A percentile compares a stretch with the other conserved stretches of the same genome.
These are phyloP conservation scores for Acipenser oxyrinchus DNA, from an alignment of 2,797 vertebrate species.

Conservation along the genomic window DNA sequence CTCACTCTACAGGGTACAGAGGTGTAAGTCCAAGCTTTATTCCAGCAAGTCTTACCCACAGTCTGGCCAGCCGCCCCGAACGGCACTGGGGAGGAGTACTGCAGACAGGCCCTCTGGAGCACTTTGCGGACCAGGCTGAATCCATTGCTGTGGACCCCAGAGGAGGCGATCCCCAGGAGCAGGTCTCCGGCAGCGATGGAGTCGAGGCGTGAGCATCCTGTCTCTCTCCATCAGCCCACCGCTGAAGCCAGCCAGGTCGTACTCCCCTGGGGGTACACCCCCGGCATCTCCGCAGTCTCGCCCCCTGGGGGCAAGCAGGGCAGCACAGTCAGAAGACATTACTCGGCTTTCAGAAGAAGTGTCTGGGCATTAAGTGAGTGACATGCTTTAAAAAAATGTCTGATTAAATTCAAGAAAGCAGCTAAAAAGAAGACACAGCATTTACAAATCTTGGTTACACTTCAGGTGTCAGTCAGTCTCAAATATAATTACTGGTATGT, in stretches of 20 bases:
- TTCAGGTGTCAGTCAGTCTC: no score
- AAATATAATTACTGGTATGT: no score
- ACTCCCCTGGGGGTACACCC: constrained; percentile 79
- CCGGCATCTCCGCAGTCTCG: constrained; percentile 93
- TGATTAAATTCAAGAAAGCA: no score
- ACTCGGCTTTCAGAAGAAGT: no score
- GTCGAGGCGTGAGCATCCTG: constrained; percentile 60
- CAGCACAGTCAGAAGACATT: background rate
- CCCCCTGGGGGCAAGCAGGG: constrained; percentile 61
- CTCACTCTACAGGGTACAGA: background rate
- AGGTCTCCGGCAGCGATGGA: constrained; percentile 71
- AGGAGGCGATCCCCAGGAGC: constrained; percentile 81
- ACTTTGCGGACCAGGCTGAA: constrained; percentile 89
- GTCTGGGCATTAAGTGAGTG: no score
- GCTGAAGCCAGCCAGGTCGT: constrained; percentile 92
- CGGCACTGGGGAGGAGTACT: constrained; percentile 64
- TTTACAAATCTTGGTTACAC: no score
- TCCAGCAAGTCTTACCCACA: constrained; percentile 56
- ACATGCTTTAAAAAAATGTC: no score
- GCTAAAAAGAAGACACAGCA: no score
- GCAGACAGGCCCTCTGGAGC: constrained; percentile 59
- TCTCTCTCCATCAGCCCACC: constrained; percentile 76
- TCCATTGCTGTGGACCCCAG: constrained; percentile 92
- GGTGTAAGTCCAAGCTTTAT: background rate
- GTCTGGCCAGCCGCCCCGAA: constrained; percentile 56